These are phyloP conservation scores for Caenorhabditis sulstoni DNA, from an alignment of 2,888 invertebrate genomes.

Conservation along the genomic window DNA sequence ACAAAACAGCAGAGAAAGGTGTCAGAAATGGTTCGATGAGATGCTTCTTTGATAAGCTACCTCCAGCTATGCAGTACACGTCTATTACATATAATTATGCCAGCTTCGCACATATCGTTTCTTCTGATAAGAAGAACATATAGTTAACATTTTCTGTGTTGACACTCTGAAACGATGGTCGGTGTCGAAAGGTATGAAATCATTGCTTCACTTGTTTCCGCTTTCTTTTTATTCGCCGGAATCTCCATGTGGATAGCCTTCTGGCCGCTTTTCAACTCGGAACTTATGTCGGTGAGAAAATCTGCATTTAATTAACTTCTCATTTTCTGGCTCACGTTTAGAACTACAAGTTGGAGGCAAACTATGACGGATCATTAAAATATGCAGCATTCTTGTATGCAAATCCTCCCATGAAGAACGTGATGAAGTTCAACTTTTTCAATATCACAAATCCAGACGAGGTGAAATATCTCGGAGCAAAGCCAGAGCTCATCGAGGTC, in stretches of 20 bases:
- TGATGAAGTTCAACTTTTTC: slow-evolving; percentile 69
- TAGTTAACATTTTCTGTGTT: slow-evolving; percentile 50
- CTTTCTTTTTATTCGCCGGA: slow-evolving; percentile 26
- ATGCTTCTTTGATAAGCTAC: slow-evolving; percentile 41
- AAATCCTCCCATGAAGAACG: slow-evolving; percentile 57
- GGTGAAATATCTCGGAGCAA: slow-evolving; percentile 65
- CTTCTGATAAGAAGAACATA: slow-evolving; percentile 49
- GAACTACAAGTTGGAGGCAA: slow-evolving; percentile 39
- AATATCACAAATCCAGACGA: slow-evolving; percentile 71
- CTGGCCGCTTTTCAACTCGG: slow-evolving; percentile 44
- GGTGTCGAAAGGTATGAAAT: slow-evolving; percentile 35
- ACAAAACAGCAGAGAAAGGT: slow-evolving; percentile 22
- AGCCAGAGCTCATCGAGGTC: slow-evolving; percentile 62
- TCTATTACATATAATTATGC: slow-evolving; percentile 57
- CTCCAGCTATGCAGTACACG: slow-evolving; percentile 23
- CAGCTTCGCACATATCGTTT: slow-evolving; percentile 42
- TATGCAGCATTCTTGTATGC: slow-evolving; percentile 49
- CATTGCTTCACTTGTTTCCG: slow-evolving; percentile 8
- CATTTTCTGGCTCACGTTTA: background rate
- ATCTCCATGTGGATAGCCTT: slow-evolving; percentile 37
- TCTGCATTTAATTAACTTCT: too few species aligned
- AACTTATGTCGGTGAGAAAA: slow-evolving; percentile 20
- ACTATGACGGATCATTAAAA: slow-evolving; percentile 39
- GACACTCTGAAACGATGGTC: slow-evolving; percentile 31
- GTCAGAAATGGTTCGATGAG: slow-evolving; percentile 45